A percentile compares a stretch with the other conserved stretches of the same genome.
Evolutionary conservation across 2,113 vertebrate genomes (phyloP).

Genomic region (Lagopus muta): DNA sequence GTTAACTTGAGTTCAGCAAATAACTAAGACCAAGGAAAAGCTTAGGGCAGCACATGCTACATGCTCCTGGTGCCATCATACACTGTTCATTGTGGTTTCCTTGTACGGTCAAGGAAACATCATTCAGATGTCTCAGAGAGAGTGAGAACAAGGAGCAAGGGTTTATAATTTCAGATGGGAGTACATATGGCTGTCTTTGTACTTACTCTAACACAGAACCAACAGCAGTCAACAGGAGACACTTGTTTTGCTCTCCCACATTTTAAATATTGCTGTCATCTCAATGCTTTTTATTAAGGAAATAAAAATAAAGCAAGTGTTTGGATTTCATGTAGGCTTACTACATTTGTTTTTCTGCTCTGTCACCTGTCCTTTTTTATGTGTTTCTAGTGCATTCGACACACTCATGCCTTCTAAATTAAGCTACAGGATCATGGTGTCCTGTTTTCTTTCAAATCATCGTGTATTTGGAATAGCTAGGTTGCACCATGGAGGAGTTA

Average conservation of each 20-base stretch:
- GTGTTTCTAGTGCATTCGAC: background rate
- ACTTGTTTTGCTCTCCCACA: accelerated
- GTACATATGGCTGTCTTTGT: background rate
- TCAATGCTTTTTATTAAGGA: background rate
- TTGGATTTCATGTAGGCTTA: background rate
- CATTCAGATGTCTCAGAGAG: background rate
- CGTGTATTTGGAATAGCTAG: background rate
- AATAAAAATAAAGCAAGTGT: background rate
- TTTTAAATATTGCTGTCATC: background rate
- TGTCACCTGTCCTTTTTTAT: background rate
- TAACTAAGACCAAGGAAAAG: background rate
- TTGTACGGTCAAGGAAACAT: background rate
- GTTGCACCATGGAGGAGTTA: background rate
- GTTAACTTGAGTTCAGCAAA: background rate
- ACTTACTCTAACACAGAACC: background rate
- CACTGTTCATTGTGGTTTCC: background rate
- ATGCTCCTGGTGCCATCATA: background rate
- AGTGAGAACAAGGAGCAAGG: background rate
- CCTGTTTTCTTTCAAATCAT: background rate
- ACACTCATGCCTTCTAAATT: background rate
- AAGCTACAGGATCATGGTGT: background rate
- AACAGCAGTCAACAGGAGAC: background rate
- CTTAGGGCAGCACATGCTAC: background rate
- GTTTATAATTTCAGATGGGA: background rate
- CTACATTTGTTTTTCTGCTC: background rate